Conservation (phyloP, 1,140 invertebrate species). For the Drosophila ironensis region DNA sequence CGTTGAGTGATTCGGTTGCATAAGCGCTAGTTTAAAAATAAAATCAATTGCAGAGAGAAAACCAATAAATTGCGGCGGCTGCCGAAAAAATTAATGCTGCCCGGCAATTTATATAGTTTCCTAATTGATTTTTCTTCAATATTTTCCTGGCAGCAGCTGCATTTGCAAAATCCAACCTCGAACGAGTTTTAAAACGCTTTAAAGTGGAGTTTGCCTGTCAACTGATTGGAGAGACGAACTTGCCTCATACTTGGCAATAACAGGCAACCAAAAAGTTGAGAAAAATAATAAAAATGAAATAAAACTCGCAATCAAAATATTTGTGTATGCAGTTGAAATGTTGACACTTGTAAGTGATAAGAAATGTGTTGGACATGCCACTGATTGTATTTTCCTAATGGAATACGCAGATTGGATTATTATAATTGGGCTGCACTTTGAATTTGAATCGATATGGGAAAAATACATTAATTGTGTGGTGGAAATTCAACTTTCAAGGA, state of each 20-base stretch:
- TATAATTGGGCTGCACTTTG: not conserved
- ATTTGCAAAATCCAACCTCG: slow-evolving; percentile 11
- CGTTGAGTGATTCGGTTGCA: slow-evolving; percentile 66
- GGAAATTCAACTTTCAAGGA: not conserved
- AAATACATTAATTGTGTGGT: not conserved
- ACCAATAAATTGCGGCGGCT: slow-evolving; percentile 41
- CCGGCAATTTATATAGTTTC: slow-evolving; percentile 2
- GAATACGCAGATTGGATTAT: not conserved
- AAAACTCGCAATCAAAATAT: slow-evolving; percentile 30
- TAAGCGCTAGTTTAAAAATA: slow-evolving; percentile 29
- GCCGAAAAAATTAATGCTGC: slow-evolving; percentile 6
- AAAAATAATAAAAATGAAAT: slow-evolving; percentile 4
- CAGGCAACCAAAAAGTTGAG: not conserved
- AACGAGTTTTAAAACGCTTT: slow-evolving; percentile 14
- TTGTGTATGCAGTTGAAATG: slow-evolving; percentile 15
- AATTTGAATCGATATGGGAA: too few relatives aligned
- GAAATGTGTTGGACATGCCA: slow-evolving; percentile 17
- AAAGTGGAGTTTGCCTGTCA: slow-evolving; percentile 1
- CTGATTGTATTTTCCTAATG: slow-evolving; percentile 18
- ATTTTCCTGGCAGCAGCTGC: slow-evolving; percentile 2
- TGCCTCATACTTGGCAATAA: slow-evolving; percentile 23
- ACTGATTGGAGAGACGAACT: slow-evolving; percentile 2
- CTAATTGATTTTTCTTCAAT: slow-evolving; percentile 23
- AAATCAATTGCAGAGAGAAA: slow-evolving; percentile 23
- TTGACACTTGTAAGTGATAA: slow-evolving; percentile 20